Conservation (phyloP, 2,888 invertebrate species). For the Alsophila aescularia region DNA sequence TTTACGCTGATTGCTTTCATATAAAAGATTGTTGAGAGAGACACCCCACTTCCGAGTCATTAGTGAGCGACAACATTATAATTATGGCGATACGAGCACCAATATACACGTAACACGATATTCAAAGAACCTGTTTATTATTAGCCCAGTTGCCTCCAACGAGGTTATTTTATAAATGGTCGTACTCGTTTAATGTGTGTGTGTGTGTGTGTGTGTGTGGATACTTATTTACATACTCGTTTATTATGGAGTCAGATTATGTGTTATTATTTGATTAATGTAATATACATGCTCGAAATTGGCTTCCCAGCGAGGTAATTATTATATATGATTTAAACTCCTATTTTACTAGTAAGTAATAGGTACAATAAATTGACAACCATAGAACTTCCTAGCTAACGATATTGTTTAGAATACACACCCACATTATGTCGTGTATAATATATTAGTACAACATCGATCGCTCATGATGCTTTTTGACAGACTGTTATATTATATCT, state of each 20-base stretch:
- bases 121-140: slow-evolving; percentile 32
- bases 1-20: slow-evolving; percentile 7
- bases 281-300: neutral
- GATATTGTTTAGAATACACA: too few species aligned
- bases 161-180: slow-evolving; percentile 32
- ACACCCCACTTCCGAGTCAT: slow-evolving; percentile 23
- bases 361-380: too few species aligned
- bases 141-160: slow-evolving; percentile 24
- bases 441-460: too few species aligned
- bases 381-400: too few species aligned
- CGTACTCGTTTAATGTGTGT: slow-evolving; percentile 17
- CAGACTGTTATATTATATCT: too few species aligned
- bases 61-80: slow-evolving; percentile 16
- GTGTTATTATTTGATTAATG: too few species aligned
- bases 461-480: too few species aligned
- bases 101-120: slow-evolving; percentile 11
- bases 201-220: neutral
- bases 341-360: too few species aligned
- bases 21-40: slow-evolving; percentile 4
- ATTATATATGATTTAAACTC: neutral
- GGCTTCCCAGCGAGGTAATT: neutral
- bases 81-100: neutral
- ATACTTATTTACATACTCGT: too few species aligned
- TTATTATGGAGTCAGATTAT: too few species aligned
- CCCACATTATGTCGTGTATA: too few species aligned